phyloP scores from a whole-genome alignment of 2,888 invertebrate species.

The Agonopterix subpropinquella region DNA sequence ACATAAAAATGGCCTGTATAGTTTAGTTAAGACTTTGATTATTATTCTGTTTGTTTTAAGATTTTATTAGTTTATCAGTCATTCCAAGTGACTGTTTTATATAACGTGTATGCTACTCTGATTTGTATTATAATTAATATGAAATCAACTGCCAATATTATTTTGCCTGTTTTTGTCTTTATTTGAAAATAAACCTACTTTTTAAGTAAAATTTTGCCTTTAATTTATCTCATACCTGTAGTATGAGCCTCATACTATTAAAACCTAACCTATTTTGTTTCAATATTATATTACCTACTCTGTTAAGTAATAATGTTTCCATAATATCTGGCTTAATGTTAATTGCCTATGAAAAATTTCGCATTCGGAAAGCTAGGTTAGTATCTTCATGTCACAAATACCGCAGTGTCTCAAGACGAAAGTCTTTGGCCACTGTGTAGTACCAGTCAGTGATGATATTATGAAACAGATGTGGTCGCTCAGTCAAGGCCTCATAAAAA shows the following conservation, averaged over 20 bases:
- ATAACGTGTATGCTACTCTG: constrained; percentile 35
- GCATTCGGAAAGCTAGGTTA: too few species aligned
- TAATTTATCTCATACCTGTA: constrained; percentile 1
- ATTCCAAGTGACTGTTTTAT: constrained; percentile 40
- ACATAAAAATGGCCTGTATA: constrained; percentile 56
- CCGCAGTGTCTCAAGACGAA: too few species aligned
- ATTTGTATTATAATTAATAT: constrained; percentile 29
- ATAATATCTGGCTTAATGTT: too few species aligned
- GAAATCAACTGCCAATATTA: constrained; percentile 55
- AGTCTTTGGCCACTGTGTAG: too few species aligned
- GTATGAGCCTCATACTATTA: not conserved
- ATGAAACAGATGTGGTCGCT: too few species aligned
- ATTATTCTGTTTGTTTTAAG: constrained; percentile 22
- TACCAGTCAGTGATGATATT: too few species aligned
- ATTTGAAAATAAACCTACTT: constrained; percentile 1
- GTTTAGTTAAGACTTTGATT: constrained; percentile 28
- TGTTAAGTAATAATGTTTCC: too few species aligned
- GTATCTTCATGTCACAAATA: too few species aligned
- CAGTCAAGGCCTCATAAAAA: too few species aligned
- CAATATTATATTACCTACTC: too few species aligned
- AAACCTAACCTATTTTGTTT: too few species aligned
- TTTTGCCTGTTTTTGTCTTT: constrained; percentile 37
- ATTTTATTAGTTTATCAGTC: constrained; percentile 17
- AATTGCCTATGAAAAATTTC: too few species aligned
- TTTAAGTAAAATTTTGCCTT: not conserved